phyloP scores from a whole-genome alignment of 2,888 invertebrate species.

The Aethes cnicana region DNA sequence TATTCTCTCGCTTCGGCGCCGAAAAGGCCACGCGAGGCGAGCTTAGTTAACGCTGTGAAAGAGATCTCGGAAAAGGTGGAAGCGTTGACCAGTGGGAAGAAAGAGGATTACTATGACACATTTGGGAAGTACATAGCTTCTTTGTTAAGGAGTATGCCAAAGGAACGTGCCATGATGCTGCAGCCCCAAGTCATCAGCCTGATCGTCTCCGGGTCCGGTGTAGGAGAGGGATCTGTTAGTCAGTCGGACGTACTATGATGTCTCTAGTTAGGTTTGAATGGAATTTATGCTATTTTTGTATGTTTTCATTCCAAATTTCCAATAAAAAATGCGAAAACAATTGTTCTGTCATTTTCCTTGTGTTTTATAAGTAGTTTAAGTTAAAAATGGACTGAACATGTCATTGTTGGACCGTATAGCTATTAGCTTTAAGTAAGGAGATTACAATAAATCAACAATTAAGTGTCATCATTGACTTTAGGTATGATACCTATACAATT shows the following conservation, averaged over 20 bases:
- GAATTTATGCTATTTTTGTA: constrained; percentile 3
- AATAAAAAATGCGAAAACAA: constrained; percentile 6
- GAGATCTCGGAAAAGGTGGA: constrained; percentile 13
- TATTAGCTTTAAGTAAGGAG: too few species aligned
- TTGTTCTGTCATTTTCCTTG: not conserved
- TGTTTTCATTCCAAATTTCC: constrained; percentile 1
- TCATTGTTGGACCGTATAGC: too few species aligned
- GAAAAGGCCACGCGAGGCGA: not conserved
- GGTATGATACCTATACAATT: too few species aligned
- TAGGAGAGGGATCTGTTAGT: constrained; percentile 14
- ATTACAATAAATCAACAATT: too few species aligned
- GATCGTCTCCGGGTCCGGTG: constrained; percentile 16
- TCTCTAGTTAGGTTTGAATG: not conserved
- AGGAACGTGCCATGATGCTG: constrained; percentile 42
- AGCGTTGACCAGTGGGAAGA: constrained; percentile 14
- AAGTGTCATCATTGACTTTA: too few species aligned
- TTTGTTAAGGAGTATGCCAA: constrained; percentile 46
- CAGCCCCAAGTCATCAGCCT: constrained; percentile 44
- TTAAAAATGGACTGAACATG: not conserved
- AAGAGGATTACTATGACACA: constrained; percentile 45
- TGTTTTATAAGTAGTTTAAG: not conserved
- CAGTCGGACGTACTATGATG: constrained; percentile 12
- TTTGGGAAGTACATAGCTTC: constrained; percentile 55
- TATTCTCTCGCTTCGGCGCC: not conserved
- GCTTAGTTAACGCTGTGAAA: constrained; percentile 13